Conservation (phyloP, 2,113 vertebrate species). For the Gymnocephalus cernua region DNA sequence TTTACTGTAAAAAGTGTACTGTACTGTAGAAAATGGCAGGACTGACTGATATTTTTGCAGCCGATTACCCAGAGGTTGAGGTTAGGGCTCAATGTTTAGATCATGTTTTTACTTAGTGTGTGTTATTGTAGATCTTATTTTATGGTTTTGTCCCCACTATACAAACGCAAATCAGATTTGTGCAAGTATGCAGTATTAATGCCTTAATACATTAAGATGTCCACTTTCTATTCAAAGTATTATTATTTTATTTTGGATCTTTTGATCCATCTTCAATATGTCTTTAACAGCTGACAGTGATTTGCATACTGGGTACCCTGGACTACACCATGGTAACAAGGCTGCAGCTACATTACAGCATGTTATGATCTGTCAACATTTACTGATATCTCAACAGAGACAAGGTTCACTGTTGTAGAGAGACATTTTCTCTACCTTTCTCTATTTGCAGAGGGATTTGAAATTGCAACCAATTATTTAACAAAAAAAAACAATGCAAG, state of each 20-base stretch:
- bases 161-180: not conserved
- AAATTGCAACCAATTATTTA: not conserved
- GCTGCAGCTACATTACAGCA: slow-evolving; percentile 30
- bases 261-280: not conserved
- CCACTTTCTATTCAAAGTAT: slow-evolving; percentile 3
- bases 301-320: slow-evolving; percentile 53
- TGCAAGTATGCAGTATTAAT: not conserved
- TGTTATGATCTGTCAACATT: slow-evolving; percentile 59
- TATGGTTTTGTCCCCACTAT: not conserved
- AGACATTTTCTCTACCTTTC: not conserved
- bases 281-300: slow-evolving; percentile 51
- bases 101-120: not conserved
- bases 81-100: not conserved
- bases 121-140: not conserved
- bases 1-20: not conserved
- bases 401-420: not conserved
- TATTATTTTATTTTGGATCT: not conserved
- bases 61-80: not conserved
- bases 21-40: not conserved
- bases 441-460: not conserved
- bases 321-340: slow-evolving; percentile 56
- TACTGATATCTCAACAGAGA: slow-evolving; percentile 30
- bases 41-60: not conserved
- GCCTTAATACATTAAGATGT: not conserved
- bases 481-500: not conserved